Conservation (phyloP, 2,113 vertebrate species). For the Dicrurus megarhynchus region DNA sequence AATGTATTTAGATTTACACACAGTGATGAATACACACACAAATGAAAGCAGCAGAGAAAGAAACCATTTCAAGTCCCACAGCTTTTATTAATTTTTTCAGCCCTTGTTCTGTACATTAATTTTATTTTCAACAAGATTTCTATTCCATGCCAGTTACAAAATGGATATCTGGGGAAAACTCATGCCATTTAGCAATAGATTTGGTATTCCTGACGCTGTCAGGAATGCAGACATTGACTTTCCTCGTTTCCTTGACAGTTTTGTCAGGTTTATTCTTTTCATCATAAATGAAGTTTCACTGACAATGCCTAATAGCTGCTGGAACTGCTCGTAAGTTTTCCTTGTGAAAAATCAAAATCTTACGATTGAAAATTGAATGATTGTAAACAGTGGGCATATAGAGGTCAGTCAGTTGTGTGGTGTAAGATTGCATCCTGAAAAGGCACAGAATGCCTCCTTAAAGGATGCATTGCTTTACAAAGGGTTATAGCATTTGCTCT, state of each 20-base stretch:
- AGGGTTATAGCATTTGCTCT: background rate
- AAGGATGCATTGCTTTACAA: background rate
- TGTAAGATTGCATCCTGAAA: background rate
- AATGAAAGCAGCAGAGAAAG: background rate
- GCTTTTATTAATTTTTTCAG: constrained; percentile 54
- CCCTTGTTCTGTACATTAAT: constrained; percentile 36
- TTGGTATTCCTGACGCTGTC: constrained; percentile 27
- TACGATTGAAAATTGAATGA: background rate
- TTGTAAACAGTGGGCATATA: background rate
- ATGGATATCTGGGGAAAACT: constrained; percentile 33
- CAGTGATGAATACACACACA: background rate
- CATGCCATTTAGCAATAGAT: constrained; percentile 29
- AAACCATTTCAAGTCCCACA: background rate
- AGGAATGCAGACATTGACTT: background rate
- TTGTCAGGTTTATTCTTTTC: constrained; percentile 44
- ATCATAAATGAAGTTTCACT: constrained; percentile 10
- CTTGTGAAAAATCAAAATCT: background rate
- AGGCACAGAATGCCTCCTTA: background rate
- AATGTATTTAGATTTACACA: constrained; percentile 1
- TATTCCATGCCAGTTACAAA: constrained; percentile 10
- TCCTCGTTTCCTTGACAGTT: constrained; percentile 46
- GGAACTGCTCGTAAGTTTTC: background rate
- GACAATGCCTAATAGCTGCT: constrained; percentile 24
- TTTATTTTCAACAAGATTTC: constrained; percentile 12
- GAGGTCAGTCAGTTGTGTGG: background rate